Base-by-base conservation (phyloP, 1,140 invertebrate species). In the Spodoptera litura region DNA sequence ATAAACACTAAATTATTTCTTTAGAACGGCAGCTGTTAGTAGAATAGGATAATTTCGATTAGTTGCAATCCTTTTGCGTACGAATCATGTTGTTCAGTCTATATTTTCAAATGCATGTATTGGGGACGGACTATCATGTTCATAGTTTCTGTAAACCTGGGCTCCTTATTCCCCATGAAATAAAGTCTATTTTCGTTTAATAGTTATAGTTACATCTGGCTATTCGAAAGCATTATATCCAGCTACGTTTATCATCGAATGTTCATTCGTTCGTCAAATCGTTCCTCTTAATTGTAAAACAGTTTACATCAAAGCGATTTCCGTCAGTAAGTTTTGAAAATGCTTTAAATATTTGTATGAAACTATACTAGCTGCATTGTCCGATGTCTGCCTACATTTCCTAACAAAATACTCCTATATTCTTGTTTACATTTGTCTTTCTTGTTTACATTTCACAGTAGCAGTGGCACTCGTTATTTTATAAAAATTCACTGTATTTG, bases 401-500 rank as follows among this genome's bases (percentile, higher is more conserved):
- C 58, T 75, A 64, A 75, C 31, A 75, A 53, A 75, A 75, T 75
- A 77, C n/a, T 66, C 61, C 51, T 53, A 66, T 62, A 62, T 55
- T 77, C 74, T n/a, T n/a, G n/a, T n/a, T n/a, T n/a, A n/a, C n/a
- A 35, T 66, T 68, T 68, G 59, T 77, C 35, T 68, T 66, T 64
- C 66, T 55, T 56, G 74, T 77, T 77, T 68, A 68, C 74, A 68
- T 20, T 68, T 77, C 61, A 55, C 61, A 66, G 11, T 64, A 76
- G 73, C 73, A 66, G 74, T 93, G 92, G 92, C 92, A 93, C 90
- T 85, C 84, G 78, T 88, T 44, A 44, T 44, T 82, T 20, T 86
- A 82, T 83, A 78, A 85, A 87, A 82, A 83, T 79, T 76, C 78
- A 89, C 92, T 89, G 92, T 92, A 93, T 93, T 89, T 88, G 11